Conservation (phyloP, 2,113 vertebrate species). For the Odobenus rosmarus region DNA sequence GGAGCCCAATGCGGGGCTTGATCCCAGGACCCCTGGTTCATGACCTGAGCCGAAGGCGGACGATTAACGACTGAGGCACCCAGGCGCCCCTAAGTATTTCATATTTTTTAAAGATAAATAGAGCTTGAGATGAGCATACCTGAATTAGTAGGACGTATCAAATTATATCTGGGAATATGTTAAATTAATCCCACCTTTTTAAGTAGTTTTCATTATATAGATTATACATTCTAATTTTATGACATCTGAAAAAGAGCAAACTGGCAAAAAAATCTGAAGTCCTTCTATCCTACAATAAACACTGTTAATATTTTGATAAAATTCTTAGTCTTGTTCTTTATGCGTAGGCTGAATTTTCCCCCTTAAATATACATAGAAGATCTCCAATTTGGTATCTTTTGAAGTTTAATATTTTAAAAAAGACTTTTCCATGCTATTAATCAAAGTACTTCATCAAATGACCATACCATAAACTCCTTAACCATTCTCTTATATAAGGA, state of each 20-base stretch:
- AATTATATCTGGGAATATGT: not conserved
- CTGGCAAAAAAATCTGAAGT: not conserved
- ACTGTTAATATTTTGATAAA: not conserved
- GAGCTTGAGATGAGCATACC: not conserved
- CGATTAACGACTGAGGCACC: too few species aligned
- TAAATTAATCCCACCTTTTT: conserved; percentile 4
- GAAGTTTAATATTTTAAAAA: not conserved
- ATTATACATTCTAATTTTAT: conserved; percentile 18
- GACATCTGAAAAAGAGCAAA: conserved; percentile 5
- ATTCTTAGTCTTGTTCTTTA: conserved; percentile 37
- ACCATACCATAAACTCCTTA: not conserved
- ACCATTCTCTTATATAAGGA: not conserved
- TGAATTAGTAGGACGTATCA: not conserved
- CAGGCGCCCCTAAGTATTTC: not conserved
- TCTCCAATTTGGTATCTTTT: not conserved
- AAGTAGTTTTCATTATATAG: not conserved
- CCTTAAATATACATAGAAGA: not conserved
- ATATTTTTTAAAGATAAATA: not conserved
- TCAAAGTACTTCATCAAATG: not conserved
- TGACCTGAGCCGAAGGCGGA: too few species aligned
- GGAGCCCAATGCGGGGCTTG: too few species aligned
- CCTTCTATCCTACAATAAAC: not conserved
- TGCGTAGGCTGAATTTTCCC: not conserved
- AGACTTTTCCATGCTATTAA: not conserved
- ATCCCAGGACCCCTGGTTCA: too few species aligned